Conservation (phyloP, 2,888 invertebrate genomes). For the Crepidodera aurea region DNA sequence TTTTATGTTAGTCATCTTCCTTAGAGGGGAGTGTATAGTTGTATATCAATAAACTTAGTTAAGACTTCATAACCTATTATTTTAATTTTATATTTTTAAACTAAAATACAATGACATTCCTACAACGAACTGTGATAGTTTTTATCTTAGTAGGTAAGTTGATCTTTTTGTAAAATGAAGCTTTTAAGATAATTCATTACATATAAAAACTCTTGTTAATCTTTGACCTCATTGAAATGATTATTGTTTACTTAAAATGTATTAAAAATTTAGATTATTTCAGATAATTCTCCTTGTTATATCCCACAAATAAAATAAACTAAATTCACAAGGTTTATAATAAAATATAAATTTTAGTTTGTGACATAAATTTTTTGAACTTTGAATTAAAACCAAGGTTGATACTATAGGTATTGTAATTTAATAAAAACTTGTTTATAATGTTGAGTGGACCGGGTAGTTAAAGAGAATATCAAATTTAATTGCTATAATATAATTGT, state of each 20-base stretch:
- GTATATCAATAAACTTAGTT: no score
- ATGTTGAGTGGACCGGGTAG: background rate
- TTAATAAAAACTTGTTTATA: slow-evolving; percentile 7
- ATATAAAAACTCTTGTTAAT: slow-evolving; percentile 12
- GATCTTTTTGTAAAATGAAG: slow-evolving; percentile 2
- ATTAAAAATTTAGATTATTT: no score
- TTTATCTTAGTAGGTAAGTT: slow-evolving; percentile 28
- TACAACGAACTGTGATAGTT: slow-evolving; percentile 27
- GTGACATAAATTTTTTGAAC: no score
- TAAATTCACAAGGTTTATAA: no score
- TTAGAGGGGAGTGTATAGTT: no score
- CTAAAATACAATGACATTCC: background rate
- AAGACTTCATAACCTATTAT: background rate
- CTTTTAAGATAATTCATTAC: background rate
- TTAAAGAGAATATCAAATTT: background rate
- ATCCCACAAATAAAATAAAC: no score
- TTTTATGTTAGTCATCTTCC: no score
- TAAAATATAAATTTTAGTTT: no score
- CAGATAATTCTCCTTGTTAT: no score
- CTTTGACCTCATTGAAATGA: slow-evolving; percentile 27
- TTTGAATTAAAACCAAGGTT: slow-evolving; percentile 11
- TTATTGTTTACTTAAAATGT: no score
- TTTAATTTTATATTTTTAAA: background rate
- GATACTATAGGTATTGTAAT: no score
- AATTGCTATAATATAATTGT: background rate